Base-by-base conservation (phyloP, 2,113 vertebrate genomes). In the Ictalurus punctatus region DNA sequence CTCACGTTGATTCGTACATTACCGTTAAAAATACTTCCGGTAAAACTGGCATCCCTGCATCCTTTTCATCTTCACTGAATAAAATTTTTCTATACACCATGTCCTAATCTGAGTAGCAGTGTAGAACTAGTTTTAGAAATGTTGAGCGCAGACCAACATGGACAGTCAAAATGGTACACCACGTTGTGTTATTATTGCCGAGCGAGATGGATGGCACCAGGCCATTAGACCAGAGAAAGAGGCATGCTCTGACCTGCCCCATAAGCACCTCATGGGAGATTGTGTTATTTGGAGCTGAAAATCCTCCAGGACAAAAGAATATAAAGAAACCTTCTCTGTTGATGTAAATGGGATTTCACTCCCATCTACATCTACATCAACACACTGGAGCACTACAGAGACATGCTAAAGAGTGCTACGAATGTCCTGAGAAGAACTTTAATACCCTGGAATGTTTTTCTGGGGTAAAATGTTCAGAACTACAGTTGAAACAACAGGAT, bases 201-300 rank as follows among this genome's bases (percentile, higher is more conserved):
- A 88, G 83, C 13, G 40, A 23, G 79, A 76, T 40, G 52, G 61
- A 40, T 59, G 58, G 48, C 83, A 74, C 52, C 10, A 40, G 78
- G 23, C 52, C 23, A 23, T 19, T 61, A 58, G 40, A 82, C 44
- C 54, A 48, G 12, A 85, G 10, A 85, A 58, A 48, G 83, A 81
- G 44, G 30, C 30, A 84, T 56, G 74, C 76, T 89, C 86, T 63
- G 88, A 90, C 86, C 84, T 30, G 27, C 80, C 80, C 17, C 52
- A 54, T 87, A 44, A 87, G 30, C 30, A 83, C 17, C 87, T 44
- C 44, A 59, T 71, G 13, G 61, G 73, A 59, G 19, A 83, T 59
- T 56, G 54, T 13, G 48, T 76, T 44, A 88, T 84, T 78, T 27
- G 27, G n/a, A 79, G 27, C 59, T 74, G 71, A 88, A 74, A 84